phyloP scores from a whole-genome alignment of 2,797 vertebrate genomes.

The Gobio occitaniae region DNA sequence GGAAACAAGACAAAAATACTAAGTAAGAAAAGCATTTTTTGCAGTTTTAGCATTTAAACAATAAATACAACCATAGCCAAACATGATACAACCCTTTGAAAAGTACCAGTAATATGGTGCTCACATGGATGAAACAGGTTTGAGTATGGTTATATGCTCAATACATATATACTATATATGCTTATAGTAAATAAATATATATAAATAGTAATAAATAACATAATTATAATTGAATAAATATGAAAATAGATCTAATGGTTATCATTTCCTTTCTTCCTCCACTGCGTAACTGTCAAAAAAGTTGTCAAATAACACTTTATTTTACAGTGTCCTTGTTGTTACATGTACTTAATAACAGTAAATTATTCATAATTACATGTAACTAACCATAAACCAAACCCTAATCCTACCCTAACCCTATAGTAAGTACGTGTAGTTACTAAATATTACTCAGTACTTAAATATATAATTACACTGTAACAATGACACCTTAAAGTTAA shows the following conservation, averaged over 20 bases:
- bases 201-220: neutral
- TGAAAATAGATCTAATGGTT: neutral
- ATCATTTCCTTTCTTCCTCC: neutral
- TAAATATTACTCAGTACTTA: too few relatives aligned
- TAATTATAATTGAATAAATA: neutral
- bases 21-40: too few relatives aligned
- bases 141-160: neutral
- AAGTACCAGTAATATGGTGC: neutral
- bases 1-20: too few relatives aligned
- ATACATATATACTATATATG: neutral
- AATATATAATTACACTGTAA: too few relatives aligned
- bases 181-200: neutral
- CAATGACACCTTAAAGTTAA: too few relatives aligned
- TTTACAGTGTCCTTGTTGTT: too few relatives aligned
- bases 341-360: too few relatives aligned
- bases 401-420: too few relatives aligned
- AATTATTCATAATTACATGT: too few relatives aligned
- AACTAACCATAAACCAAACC: too few relatives aligned
- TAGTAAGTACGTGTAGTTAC: too few relatives aligned
- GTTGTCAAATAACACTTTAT: neutral
- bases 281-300: neutral
- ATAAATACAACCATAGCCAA: neutral
- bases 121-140: neutral
- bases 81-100: neutral
- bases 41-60: neutral